Base-by-base conservation (phyloP, 2,113 vertebrate genomes). In the Laterallus jamaicensis region DNA sequence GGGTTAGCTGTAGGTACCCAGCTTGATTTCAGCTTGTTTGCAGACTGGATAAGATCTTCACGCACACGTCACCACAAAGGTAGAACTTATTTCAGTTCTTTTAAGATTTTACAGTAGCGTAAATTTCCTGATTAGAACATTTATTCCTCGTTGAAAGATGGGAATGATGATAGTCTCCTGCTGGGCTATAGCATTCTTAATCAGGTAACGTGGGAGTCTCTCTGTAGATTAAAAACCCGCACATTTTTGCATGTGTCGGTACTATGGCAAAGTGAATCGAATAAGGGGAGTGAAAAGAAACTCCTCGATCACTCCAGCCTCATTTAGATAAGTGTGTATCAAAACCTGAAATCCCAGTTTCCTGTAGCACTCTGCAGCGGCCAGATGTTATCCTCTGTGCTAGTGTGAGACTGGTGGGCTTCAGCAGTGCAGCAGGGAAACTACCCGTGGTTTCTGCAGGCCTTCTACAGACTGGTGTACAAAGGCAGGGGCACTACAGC, bases 1-100 rank as follows among this genome's bases (percentile, higher is more conserved):
- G 42, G 39, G 35, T 14, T 25, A n/a, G 49, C 39, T 74, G 22
- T 60, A 50, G 26, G 74, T 85, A 67, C 19, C 44, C 39, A 52
- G 58, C 13, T 90, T 40, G 74, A 14, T 79, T 95, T 96, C 88
- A 93, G 35, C 24, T 74, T 88, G 52, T 83, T 81, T 92, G 56
- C 42, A 90, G 92, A 86, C 67, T 64, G 32, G 47, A 24, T 50
- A 35, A 78, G 78, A 76, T 67, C 32, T 21, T 92, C 21, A 17
- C 44, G 8, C 31, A 29, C 28, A 67, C 47, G 20, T 13, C 22
- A 44, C 17, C 11, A 76, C 59, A 47, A 86, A 74, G 28, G 21
- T 68, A 60, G 64, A 44, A 59, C n/a, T 20, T 78, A 37, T 86
- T 88, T 83, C 60, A 31, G 28, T 50, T 84, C 54, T 83, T 90